Percentiles rank a stretch among this genome's conserved stretches.
Evolutionary conservation across 64 coral and sea anemone species (phyloP).

Genomic region (Pocillopora damicornis): DNA sequence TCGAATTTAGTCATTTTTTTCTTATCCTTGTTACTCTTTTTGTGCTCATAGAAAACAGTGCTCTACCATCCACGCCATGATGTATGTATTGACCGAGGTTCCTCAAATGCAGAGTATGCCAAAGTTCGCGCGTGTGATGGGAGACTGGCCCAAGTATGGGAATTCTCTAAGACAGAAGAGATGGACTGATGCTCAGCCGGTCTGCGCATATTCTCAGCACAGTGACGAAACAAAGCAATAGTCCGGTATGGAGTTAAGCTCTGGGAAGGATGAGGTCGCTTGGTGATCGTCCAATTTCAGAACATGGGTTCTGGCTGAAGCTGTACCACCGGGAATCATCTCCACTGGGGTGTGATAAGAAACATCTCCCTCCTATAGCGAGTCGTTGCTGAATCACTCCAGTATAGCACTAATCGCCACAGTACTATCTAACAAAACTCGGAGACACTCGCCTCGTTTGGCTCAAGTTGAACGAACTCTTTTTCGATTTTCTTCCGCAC

Average conservation of each 20-base stretch:
- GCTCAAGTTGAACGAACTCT: too few species aligned
- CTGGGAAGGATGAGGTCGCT: background rate
- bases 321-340: background rate
- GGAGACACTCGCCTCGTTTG: too few species aligned
- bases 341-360: background rate
- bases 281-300: background rate
- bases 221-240: background rate
- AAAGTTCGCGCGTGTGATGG: slow-evolving; percentile 42
- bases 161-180: slow-evolving; percentile 86
- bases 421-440: too few species aligned
- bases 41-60: slow-evolving; percentile 45
- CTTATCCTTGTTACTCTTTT: background rate
- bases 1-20: background rate
- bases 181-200: slow-evolving; percentile 55
- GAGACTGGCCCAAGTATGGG: slow-evolving; percentile 59
- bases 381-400: too few species aligned
- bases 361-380: too few species aligned
- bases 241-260: background rate
- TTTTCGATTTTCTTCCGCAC: too few species aligned
- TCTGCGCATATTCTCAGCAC: background rate
- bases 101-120: slow-evolving; percentile 27
- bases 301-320: background rate
- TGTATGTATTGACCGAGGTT: slow-evolving; percentile 75
- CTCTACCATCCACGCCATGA: slow-evolving; percentile 62
- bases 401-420: too few species aligned